Base-by-base conservation (phyloP, 2,113 vertebrate genomes). In the Cygnus atratus region DNA sequence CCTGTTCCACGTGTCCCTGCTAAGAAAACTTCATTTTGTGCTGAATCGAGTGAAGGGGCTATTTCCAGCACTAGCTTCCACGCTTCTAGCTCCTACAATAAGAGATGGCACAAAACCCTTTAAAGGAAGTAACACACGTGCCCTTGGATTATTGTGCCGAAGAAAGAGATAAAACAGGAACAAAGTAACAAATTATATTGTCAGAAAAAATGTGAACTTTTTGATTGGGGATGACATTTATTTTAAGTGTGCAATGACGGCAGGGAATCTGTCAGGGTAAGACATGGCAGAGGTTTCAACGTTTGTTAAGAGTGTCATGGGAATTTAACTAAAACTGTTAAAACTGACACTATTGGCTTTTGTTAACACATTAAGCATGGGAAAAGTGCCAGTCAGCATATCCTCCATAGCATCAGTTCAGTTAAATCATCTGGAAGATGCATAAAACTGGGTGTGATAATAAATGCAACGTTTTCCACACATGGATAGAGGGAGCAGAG, bases 371-470 rank as follows among this genome's bases (percentile, higher is more conserved):
- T 98, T 98, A 98, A 98, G 98, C 97, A 98, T 98, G 98, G 98
- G 98, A 98, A 98, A 99, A 98, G 98, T 98, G 98, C 99, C 99
- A 99, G 99, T 98, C 99, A 99, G 98, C 98, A 98, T 98, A 98
- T 98, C 97, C 95, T 98, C 97, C 95, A 95, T 97, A 97, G 98
- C 97, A 97, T 97, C 97, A 92, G 97, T 97, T 98, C 97, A 97
- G 98, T 98, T 96, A 98, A 98, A 98, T 98, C 98, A 98, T 98
- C 98, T 98, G 98, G 97, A 98, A 98, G 98, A 97, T 87, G 95
- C 97, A 98, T 97, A 98, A 97, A 97, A 96, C 97, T 87, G 97
- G 96, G 95, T 92, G 90, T 94, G 96, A 96, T 97, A 95, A 98
- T 97, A 97, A 95, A 67, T 79, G 95, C 91, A 13, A 92, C 89